Percentiles rank a stretch among this genome's conserved stretches.
Evolutionary conservation across 2,113 vertebrate genomes (phyloP).

Genomic region (Struthio camelus): DNA sequence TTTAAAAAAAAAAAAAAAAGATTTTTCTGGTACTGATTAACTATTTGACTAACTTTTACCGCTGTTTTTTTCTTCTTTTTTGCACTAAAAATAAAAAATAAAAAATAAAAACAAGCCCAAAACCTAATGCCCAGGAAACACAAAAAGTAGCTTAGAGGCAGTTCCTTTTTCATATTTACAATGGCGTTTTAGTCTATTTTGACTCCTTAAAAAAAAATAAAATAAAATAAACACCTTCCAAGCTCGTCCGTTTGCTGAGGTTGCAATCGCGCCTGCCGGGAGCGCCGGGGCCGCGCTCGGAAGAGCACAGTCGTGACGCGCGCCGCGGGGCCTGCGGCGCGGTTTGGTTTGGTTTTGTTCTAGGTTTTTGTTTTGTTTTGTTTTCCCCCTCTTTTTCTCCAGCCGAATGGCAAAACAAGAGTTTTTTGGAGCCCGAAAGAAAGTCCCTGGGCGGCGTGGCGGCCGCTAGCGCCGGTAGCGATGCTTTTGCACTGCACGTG

Average conservation of each 20-base stretch:
- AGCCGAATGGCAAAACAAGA: neutral
- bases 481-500: neutral
- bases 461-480: neutral
- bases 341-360: neutral
- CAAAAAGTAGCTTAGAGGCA: neutral
- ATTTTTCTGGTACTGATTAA: neutral
- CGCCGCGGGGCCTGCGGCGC: neutral
- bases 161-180: neutral
- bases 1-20: neutral
- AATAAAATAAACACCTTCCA: neutral
- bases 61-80: neutral
- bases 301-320: neutral
- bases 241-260: neutral
- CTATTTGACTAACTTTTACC: neutral
- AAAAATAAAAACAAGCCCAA: neutral
- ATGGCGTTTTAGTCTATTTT: neutral
- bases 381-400: neutral
- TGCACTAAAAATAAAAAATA: neutral
- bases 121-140: neutral
- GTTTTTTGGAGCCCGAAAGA: neutral
- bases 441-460: fast-evolving
- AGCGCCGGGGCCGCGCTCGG: no score
- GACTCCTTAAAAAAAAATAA: neutral
- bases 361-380: no score
- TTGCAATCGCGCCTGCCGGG: neutral